Evolutionary conservation across 2,113 vertebrate genomes (phyloP), one percentile per base, ranked within the genome.

Genomic region (Talpa occidentalis): DNA sequence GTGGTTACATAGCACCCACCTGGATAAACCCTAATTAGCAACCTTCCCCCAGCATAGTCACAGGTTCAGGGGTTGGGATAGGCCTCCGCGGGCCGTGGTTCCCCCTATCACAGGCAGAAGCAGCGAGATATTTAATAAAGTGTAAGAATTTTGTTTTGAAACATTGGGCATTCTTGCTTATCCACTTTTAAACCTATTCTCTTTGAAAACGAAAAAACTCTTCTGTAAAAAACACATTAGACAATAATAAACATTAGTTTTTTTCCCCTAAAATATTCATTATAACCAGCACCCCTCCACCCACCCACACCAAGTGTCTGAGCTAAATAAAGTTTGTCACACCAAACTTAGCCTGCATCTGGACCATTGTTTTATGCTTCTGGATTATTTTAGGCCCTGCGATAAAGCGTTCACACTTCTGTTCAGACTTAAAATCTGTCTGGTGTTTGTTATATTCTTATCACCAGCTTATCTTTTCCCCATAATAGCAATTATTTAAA

Each of bases 131-230:
- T 93, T 78, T 72, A 17, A 62, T 86, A 93, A 28, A 94, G 59
- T 56, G 24, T 90, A 47, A 67, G 81, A 96, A 79, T 37, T 44
- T 96, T 85, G 78, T 87, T 91, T 64, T 83, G 66, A 82, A 95
- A 76, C 81, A 54, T 22, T 32, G 69, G 30, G 37, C 44, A 15
- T 89, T 81, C 30, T 97, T 97, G 90, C 96, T 56, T 21, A 56
- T 22, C 22, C 22, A 8, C 54, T 28, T 62, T 54, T 78, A 66
- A 88, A 83, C 14, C 52, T 54, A 37, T 47, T 35, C 2, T 32
- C 76, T 85, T 77, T 37, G 40, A 62, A 54, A 80, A 87, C 62
- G 16, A 28, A 44, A 78, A 88, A 70, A 70, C 62, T 80, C 1
- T 0, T 77, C n/a, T 83, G 14, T 64, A 56, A 12, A 52, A 52